These are phyloP conservation scores for Zaprionus camerounensis DNA, from an alignment of 1,140 invertebrate species.

Conservation along the genomic window DNA sequence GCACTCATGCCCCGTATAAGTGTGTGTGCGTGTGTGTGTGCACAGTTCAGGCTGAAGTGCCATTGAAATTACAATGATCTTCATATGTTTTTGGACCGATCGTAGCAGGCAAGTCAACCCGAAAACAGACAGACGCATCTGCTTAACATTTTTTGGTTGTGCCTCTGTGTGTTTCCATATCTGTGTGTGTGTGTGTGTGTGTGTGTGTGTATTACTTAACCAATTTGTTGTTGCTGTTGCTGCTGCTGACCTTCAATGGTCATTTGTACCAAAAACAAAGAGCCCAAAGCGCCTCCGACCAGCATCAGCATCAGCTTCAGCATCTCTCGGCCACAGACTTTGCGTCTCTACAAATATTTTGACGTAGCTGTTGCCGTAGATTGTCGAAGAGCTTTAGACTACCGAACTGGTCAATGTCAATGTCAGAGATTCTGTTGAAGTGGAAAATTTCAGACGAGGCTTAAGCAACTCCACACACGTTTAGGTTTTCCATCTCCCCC, in stretches of 20 bases:
- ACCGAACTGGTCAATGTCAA: slow-evolving; percentile 72
- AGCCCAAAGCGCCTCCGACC: slow-evolving; percentile 33
- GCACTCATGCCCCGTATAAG: slow-evolving; percentile 47
- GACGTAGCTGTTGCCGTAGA: slow-evolving; percentile 52
- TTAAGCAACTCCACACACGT: slow-evolving; percentile 15
- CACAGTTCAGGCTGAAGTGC: slow-evolving; percentile 59
- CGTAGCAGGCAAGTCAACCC: slow-evolving; percentile 50
- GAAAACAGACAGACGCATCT: slow-evolving; percentile 42
- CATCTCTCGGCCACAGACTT: slow-evolving; percentile 33
- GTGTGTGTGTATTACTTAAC: slow-evolving; percentile 60
- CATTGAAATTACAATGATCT: slow-evolving; percentile 82
- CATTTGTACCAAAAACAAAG: slow-evolving; percentile 73
- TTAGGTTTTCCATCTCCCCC: neutral
- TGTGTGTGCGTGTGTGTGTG: neutral
- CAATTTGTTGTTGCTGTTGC: slow-evolving; percentile 68
- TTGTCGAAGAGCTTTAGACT: slow-evolving; percentile 10
- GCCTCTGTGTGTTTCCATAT: slow-evolving; percentile 16
- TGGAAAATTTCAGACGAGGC: slow-evolving; percentile 64
- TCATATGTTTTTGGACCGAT: slow-evolving; percentile 73
- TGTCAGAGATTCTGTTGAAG: slow-evolving; percentile 76
- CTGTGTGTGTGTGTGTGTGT: slow-evolving; percentile 7
- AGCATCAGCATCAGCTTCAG: slow-evolving; percentile 9
- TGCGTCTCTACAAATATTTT: slow-evolving; percentile 73
- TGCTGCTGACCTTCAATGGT: slow-evolving; percentile 74
- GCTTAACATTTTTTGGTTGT: slow-evolving; percentile 46